Evolutionary conservation across 2,113 vertebrate species (phyloP).

Genomic region (Pterocles gutturalis): DNA sequence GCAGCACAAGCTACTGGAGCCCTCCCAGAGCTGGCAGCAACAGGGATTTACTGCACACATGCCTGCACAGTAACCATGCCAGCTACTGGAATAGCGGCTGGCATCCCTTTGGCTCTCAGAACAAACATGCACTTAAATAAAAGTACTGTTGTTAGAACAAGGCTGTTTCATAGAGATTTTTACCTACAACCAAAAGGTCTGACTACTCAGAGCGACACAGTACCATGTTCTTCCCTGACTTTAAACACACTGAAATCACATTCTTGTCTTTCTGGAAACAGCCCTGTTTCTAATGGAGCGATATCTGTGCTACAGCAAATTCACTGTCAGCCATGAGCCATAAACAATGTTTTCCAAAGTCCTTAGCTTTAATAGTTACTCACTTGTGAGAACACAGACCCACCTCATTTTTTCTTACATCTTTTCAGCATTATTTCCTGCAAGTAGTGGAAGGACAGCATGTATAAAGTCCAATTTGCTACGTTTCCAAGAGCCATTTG

Average conservation of each 20-base stretch:
- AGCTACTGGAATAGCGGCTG: not conserved
- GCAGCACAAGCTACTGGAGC: not conserved
- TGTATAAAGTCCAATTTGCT: not conserved
- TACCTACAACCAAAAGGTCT: not conserved
- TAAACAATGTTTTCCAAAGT: not conserved
- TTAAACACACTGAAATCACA: not conserved
- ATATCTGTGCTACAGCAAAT: not conserved
- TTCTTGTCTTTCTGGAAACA: not conserved
- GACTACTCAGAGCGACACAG: rapidly evolving
- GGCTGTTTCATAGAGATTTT: not conserved
- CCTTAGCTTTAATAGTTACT: not conserved
- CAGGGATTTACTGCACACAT: not conserved
- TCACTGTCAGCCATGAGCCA: not conserved
- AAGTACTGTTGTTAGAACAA: not conserved
- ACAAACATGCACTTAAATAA: not conserved
- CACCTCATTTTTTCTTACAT: not conserved
- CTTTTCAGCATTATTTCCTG: not conserved
- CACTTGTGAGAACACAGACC: not conserved
- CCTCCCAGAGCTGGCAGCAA: not conserved
- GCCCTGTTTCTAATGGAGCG: not conserved
- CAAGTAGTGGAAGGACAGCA: not conserved
- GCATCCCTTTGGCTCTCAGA: not conserved
- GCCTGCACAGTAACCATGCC: slow-evolving; percentile 21
- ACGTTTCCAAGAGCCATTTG: not conserved
- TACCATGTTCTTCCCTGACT: not conserved